Percentiles rank a stretch among this genome's conserved stretches.
phyloP scores from a whole-genome alignment of 2,113 vertebrate species.

The Cisticola juncidis region DNA sequence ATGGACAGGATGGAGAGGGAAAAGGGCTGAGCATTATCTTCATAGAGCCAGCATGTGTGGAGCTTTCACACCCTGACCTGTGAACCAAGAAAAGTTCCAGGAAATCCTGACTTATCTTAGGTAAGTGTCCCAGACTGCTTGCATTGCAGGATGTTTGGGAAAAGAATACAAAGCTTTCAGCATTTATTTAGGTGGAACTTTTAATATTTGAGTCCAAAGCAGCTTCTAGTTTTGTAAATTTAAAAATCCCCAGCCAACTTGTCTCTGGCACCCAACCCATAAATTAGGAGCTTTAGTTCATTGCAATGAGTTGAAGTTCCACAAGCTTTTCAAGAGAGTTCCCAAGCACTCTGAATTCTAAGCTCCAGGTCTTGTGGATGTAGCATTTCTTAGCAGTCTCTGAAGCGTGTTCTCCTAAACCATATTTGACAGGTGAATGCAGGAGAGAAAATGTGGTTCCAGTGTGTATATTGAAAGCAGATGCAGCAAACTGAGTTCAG shows the following conservation, averaged over 20 bases:
- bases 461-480: conserved; percentile 29
- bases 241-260: not conserved
- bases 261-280: not conserved
- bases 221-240: not conserved
- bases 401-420: conserved; percentile 36
- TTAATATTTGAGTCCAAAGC: not conserved
- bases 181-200: not conserved
- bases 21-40: not conserved
- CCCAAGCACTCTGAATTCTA: not conserved
- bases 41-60: not conserved
- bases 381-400: not conserved
- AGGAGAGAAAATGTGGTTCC: not conserved
- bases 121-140: not conserved
- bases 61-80: not conserved
- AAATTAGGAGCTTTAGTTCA: not conserved
- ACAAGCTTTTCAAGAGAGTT: not conserved
- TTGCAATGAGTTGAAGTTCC: not conserved
- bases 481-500: not conserved
- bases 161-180: not conserved
- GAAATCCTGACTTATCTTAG: not conserved
- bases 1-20: not conserved
- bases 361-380: not conserved
- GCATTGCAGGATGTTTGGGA: not conserved
- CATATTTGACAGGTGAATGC: conserved; percentile 38
- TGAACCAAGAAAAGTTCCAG: not conserved